A percentile compares a stretch with the other conserved stretches of the same genome.
phyloP scores from a whole-genome alignment of 2,888 invertebrate genomes.

The Morpho helenor region DNA sequence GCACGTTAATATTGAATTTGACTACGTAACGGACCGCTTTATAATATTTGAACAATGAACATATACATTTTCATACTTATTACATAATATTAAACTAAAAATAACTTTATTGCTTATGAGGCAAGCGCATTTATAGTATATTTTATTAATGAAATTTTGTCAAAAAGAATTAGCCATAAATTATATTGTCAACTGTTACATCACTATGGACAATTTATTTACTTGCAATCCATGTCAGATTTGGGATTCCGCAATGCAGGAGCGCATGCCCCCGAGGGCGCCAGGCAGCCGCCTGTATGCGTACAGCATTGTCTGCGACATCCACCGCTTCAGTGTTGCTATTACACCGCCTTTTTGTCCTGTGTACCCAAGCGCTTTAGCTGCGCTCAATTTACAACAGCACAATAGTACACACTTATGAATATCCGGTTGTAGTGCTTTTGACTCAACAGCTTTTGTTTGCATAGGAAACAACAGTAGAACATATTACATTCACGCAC shows the following conservation, averaged over 20 bases:
- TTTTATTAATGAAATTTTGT: too few relatives aligned
- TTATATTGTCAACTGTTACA: conserved; percentile 12
- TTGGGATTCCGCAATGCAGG: conserved; percentile 61
- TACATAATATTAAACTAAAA: too few relatives aligned
- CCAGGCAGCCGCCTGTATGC: conserved; percentile 10
- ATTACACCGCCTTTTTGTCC: conserved; percentile 8
- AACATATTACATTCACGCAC: not conserved
- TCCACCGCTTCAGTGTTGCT: conserved; percentile 10
- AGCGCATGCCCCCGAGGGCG: conserved; percentile 43
- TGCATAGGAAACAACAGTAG: conserved; percentile 3
- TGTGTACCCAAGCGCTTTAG: conserved; percentile 3
- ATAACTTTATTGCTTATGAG: too few relatives aligned
- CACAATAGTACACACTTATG: conserved; percentile 10
- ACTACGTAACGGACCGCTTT: too few relatives aligned
- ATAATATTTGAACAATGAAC: too few relatives aligned
- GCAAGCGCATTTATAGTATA: too few relatives aligned
- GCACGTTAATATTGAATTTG: too few relatives aligned
- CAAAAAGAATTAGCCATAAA: too few relatives aligned
- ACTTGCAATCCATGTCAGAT: conserved; percentile 25
- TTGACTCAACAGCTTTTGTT: conserved; percentile 20
- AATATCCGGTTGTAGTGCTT: conserved; percentile 15
- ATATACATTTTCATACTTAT: too few relatives aligned
- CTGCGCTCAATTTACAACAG: conserved; percentile 11
- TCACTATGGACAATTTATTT: conserved; percentile 21
- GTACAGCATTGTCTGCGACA: conserved; percentile 7